Evolutionary conservation across 2,888 invertebrate species (phyloP).

Genomic region (Dendrolimus houi): DNA sequence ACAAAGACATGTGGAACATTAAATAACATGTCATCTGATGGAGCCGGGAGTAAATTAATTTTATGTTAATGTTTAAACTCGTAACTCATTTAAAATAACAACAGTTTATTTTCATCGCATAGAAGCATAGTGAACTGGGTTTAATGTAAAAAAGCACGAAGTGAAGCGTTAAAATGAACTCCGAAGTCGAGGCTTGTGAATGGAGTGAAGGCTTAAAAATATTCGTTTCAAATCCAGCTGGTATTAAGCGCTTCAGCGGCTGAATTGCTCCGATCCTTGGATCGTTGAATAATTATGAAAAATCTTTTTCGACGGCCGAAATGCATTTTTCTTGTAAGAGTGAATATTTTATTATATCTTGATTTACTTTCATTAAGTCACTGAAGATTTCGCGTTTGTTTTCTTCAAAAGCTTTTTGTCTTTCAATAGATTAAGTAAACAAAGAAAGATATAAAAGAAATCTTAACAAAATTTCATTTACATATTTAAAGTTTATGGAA

Average conservation of each 20-base stretch:
- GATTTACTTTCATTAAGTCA: background rate
- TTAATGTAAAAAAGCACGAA: background rate
- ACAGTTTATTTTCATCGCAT: background rate
- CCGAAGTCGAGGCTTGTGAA: conserved; percentile 19
- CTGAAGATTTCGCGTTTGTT: background rate
- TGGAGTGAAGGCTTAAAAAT: conserved; percentile 31
- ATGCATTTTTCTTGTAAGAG: background rate
- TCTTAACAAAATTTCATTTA: too few species aligned
- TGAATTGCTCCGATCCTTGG: conserved; percentile 12
- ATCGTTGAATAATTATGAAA: conserved; percentile 30
- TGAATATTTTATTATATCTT: background rate
- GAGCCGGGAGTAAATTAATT: too few species aligned
- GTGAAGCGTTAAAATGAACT: conserved; percentile 1
- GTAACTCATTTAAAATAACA: background rate
- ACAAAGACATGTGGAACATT: too few species aligned
- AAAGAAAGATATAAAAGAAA: too few species aligned
- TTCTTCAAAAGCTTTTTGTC: too few species aligned
- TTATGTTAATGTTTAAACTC: background rate
- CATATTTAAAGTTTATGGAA: too few species aligned
- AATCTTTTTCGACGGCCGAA: background rate
- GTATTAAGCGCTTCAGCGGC: conserved; percentile 22
- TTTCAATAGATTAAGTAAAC: too few species aligned
- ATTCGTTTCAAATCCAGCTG: conserved; percentile 24
- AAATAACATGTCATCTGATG: too few species aligned
- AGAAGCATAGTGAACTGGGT: background rate